Evolutionary conservation across 2,888 invertebrate species (phyloP).

Genomic region (Lithophane semibrunnea): DNA sequence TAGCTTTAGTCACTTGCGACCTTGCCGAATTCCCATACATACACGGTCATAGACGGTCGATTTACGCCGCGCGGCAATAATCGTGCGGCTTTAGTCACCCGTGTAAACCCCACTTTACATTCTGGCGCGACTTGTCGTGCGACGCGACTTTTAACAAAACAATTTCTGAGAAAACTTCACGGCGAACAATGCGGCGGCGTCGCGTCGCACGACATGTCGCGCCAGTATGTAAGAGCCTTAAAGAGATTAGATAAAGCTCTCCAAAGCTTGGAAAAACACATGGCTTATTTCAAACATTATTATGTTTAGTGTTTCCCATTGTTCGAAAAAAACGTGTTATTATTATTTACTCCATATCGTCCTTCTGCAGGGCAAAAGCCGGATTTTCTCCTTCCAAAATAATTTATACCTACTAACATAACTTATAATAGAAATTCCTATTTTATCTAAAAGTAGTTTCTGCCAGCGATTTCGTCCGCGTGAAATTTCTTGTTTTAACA

Average conservation of each 20-base stretch:
- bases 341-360: not conserved
- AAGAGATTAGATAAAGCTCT: not conserved
- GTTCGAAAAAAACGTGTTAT: not conserved
- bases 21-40: too few relatives aligned
- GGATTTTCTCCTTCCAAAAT: not conserved
- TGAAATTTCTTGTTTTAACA: too few relatives aligned
- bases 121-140: too few relatives aligned
- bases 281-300: not conserved
- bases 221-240: too few relatives aligned
- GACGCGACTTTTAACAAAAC: too few relatives aligned
- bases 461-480: too few relatives aligned
- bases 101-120: conserved; percentile 63
- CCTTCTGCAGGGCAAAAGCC: not conserved
- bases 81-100: conserved; percentile 73
- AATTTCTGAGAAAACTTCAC: too few relatives aligned
- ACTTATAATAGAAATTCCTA: too few relatives aligned
- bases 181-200: too few relatives aligned
- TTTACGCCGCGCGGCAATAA: conserved; percentile 65
- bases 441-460: not conserved
- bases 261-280: not conserved
- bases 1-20: too few relatives aligned
- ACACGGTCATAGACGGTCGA: conserved; percentile 65
- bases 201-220: too few relatives aligned
- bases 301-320: too few relatives aligned
- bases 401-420: not conserved